phyloP scores from a whole-genome alignment of 2,113 vertebrate species.

The Oncorhynchus tshawytscha region DNA sequence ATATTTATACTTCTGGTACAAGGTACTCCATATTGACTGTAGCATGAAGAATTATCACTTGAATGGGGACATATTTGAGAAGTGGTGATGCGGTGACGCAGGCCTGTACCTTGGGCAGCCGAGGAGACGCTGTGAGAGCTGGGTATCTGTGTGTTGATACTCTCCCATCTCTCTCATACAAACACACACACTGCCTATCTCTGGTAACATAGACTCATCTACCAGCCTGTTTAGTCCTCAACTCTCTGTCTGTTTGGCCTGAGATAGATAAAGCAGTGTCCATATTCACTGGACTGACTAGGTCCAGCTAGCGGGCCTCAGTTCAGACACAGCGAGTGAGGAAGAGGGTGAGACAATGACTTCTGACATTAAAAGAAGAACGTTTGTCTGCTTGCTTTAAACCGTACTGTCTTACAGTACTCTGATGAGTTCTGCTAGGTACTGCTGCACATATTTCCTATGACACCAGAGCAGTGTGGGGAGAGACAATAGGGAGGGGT shows the following conservation, averaged over 20 bases:
- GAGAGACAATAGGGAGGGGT: too few species aligned
- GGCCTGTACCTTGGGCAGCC: slow-evolving; percentile 64
- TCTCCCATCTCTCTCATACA: slow-evolving; percentile 35
- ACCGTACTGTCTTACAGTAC: too few species aligned
- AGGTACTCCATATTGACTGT: too few species aligned
- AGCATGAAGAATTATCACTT: too few species aligned
- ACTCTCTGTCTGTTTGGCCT: slow-evolving; percentile 7
- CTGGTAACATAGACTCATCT: slow-evolving; percentile 64
- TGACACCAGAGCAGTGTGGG: too few species aligned
- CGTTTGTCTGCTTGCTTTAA: too few species aligned
- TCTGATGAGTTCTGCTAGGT: too few species aligned
- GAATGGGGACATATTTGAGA: not conserved
- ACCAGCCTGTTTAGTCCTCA: slow-evolving; percentile 58
- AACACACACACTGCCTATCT: slow-evolving; percentile 45
- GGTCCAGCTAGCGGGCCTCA: not conserved
- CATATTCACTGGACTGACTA: slow-evolving; percentile 28
- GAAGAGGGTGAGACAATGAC: not conserved
- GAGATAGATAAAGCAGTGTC: slow-evolving; percentile 44
- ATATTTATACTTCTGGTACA: too few species aligned
- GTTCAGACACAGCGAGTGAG: not conserved
- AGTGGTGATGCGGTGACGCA: slow-evolving; percentile 62
- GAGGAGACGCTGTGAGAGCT: slow-evolving; percentile 38
- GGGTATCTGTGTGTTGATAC: slow-evolving; percentile 60
- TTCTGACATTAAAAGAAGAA: too few species aligned
- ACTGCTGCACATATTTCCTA: too few species aligned